Conservation (phyloP, 2,888 invertebrate species). For the Tryphoninae sp. region DNA sequence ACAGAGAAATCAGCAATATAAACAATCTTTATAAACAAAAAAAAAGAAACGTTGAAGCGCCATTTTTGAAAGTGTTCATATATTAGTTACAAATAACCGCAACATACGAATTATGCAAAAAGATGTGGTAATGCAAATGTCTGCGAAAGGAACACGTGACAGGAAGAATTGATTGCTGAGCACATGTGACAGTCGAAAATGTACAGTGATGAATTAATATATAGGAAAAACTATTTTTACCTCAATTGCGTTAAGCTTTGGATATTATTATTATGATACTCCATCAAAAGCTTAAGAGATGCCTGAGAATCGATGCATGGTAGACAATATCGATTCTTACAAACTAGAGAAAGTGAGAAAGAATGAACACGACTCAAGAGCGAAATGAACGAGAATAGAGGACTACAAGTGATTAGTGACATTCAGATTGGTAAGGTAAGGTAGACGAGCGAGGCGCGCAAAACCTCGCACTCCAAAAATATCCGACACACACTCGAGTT, state of each 20-base stretch:
- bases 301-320: constrained; percentile 13
- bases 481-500: constrained; percentile 56
- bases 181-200: background rate
- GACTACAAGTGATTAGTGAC: background rate
- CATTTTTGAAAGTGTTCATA: background rate
- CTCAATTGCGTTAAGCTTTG: background rate
- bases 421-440: background rate
- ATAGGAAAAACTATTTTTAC: background rate
- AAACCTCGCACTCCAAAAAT: constrained; percentile 64
- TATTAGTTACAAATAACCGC: background rate
- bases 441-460: constrained; percentile 24
- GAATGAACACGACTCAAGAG: background rate
- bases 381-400: background rate
- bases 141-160: background rate
- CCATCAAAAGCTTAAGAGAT: background rate
- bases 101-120: background rate
- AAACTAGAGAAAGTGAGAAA: constrained; percentile 6
- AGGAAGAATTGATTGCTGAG: background rate
- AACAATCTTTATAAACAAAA: constrained; percentile 15
- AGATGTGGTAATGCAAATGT: background rate
- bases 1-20: background rate
- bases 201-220: background rate
- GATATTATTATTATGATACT: background rate
- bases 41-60: background rate
- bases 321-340: constrained; percentile 17